Conservation (phyloP, 2,113 vertebrate genomes). For the Colistium nudipinnis region DNA sequence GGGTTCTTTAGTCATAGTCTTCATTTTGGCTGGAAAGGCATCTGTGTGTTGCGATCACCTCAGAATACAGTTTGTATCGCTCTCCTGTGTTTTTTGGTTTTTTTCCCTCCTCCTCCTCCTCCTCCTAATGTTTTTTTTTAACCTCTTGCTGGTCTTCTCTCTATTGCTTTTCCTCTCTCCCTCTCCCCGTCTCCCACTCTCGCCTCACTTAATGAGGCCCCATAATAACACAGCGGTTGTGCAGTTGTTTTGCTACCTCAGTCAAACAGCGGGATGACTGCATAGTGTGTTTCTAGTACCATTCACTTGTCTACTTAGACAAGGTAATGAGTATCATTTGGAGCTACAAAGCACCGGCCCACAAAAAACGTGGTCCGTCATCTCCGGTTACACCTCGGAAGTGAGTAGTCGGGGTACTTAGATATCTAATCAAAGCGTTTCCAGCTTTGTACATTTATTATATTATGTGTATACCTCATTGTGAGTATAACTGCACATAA, state of each 20-base stretch:
- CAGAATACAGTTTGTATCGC: conserved; percentile 75
- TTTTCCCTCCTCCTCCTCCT: conserved; percentile 16
- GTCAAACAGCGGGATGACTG: conserved; percentile 83
- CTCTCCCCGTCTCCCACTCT: conserved; percentile 74
- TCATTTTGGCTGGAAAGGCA: conserved; percentile 83
- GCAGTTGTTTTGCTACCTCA: conserved; percentile 85
- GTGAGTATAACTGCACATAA: conserved; percentile 18
- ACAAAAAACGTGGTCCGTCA: conserved; percentile 78
- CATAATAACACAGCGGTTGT: conserved; percentile 86
- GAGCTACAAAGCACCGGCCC: conserved; percentile 76
- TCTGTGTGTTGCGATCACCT: conserved; percentile 80
- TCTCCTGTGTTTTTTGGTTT: conserved; percentile 69
- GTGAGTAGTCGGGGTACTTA: conserved; percentile 49
- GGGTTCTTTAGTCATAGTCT: conserved; percentile 86
- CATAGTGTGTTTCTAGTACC: conserved; percentile 80
- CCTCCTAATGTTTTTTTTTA: conserved; percentile 40
- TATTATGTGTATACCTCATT: conserved; percentile 32
- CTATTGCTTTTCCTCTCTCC: conserved; percentile 63
- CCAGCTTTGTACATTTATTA: conserved; percentile 45
- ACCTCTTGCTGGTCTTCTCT: conserved; percentile 66
- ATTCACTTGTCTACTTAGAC: conserved; percentile 84
- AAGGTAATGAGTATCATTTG: conserved; percentile 86
- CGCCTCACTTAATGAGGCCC: conserved; percentile 85
- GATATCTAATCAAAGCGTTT: conserved; percentile 68
- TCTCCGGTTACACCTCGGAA: conserved; percentile 76